phyloP scores from a whole-genome alignment of 2,113 vertebrate species.

The Kryptolebias marmoratus region DNA sequence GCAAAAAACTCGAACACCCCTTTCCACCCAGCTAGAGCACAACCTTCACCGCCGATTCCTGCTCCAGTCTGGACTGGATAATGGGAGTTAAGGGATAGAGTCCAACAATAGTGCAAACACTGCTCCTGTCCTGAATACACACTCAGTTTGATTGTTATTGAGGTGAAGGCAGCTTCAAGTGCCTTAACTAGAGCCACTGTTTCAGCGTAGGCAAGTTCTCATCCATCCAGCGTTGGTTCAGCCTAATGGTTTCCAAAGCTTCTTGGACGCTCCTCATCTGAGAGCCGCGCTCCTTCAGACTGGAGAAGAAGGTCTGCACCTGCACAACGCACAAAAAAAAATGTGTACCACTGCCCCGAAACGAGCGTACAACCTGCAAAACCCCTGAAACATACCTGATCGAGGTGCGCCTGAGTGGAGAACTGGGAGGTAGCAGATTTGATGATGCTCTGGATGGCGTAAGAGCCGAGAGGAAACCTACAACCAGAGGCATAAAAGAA shows the following conservation, averaged over 20 bases:
- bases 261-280: slow-evolving; percentile 87
- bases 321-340: slow-evolving; percentile 57
- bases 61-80: slow-evolving; percentile 49
- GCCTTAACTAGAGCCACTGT: slow-evolving; percentile 75
- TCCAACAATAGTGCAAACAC: slow-evolving; percentile 86
- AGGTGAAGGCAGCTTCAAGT: slow-evolving; percentile 15
- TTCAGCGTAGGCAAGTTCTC: slow-evolving; percentile 81
- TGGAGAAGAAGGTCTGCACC: slow-evolving; percentile 90
- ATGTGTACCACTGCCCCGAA: not conserved
- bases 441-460: slow-evolving; percentile 87
- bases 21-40: slow-evolving; percentile 40
- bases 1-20: slow-evolving; percentile 35
- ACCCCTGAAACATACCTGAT: slow-evolving; percentile 80
- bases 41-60: slow-evolving; percentile 17
- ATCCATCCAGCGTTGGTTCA: slow-evolving; percentile 91
- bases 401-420: slow-evolving; percentile 86
- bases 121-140: slow-evolving; percentile 63
- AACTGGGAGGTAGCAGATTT: slow-evolving; percentile 87
- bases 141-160: slow-evolving; percentile 5
- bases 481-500: slow-evolving; percentile 25
- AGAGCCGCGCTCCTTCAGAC: slow-evolving; percentile 84
- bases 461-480: slow-evolving; percentile 91
- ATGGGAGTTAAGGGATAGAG: slow-evolving; percentile 48
- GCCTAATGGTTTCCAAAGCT: slow-evolving; percentile 87
- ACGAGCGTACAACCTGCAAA: not conserved